Conservation (phyloP, 2,797 vertebrate species). For the Ambastaia sidthimunki region DNA sequence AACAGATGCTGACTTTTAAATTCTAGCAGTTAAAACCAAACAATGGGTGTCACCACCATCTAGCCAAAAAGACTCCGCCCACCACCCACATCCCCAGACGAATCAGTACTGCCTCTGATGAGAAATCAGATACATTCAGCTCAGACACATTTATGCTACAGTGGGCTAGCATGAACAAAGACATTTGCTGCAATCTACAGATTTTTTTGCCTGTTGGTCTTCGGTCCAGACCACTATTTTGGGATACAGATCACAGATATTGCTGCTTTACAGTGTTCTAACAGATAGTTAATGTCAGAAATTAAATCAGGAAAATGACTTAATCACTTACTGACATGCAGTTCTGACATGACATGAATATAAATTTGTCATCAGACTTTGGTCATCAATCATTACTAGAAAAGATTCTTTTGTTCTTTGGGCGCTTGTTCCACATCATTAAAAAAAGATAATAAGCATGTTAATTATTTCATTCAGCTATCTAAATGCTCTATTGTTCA, state of each 20-base stretch:
- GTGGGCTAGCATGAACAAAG: background rate
- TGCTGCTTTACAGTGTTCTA: too few relatives aligned
- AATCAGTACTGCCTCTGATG: background rate
- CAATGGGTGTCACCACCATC: background rate
- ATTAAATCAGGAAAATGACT: background rate
- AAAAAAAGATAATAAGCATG: slow-evolving; percentile 13
- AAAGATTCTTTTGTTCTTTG: background rate
- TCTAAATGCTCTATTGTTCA: slow-evolving; percentile 25
- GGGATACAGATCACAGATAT: too few relatives aligned
- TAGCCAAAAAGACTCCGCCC: background rate
- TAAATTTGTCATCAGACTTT: slow-evolving; percentile 20
- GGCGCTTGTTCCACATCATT: slow-evolving; percentile 26
- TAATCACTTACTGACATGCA: background rate
- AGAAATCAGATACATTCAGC: background rate
- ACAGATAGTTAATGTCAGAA: background rate
- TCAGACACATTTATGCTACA: slow-evolving; percentile 9
- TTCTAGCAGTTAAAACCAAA: background rate
- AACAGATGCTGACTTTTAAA: background rate
- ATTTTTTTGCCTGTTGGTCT: background rate
- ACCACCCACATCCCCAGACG: background rate
- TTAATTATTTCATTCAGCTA: slow-evolving; percentile 22
- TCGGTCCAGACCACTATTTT: too few relatives aligned
- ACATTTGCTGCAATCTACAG: background rate
- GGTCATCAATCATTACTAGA: slow-evolving; percentile 15
- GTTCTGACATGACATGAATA: background rate